Evolutionary conservation across 2,113 vertebrate genomes (phyloP).

Genomic region (Opisthocomus hoazin): DNA sequence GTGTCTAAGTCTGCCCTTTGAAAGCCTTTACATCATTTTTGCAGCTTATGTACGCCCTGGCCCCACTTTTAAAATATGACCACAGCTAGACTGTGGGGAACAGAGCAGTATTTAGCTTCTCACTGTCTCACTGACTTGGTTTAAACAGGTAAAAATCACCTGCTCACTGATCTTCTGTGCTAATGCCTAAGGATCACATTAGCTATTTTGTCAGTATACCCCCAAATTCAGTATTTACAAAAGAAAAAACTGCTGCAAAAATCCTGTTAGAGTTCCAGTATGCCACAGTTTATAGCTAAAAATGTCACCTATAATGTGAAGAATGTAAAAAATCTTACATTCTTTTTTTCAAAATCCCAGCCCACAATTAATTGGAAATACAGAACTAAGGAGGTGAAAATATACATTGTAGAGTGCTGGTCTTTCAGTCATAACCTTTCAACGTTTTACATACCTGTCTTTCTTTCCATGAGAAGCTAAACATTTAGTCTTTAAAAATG

Average conservation of each 20-base stretch:
- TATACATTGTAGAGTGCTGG: not conserved
- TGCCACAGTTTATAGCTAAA: not conserved
- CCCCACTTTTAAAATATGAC: not conserved
- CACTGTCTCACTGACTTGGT: not conserved
- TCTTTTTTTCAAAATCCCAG: not conserved
- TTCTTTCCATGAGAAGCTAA: not conserved
- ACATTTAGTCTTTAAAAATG: not conserved
- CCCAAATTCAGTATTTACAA: not conserved
- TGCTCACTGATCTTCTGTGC: not conserved
- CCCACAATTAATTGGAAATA: not conserved
- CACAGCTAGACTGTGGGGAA: not conserved
- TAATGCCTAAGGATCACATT: not conserved
- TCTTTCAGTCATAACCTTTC: not conserved
- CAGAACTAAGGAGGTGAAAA: not conserved
- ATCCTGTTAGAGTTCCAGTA: not conserved
- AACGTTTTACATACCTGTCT: not conserved
- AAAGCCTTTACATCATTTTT: conserved; percentile 27
- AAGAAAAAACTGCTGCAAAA: not conserved
- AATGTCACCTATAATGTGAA: not conserved
- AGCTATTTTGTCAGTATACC: conserved; percentile 1
- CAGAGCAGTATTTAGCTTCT: not conserved
- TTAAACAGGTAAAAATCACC: conserved; percentile 38
- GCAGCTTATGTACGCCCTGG: not conserved
- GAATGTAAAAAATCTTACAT: not conserved
- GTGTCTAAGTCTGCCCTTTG: not conserved